Percentiles rank a stretch among this genome's conserved stretches.
These are phyloP conservation scores for Chaetoderma sp. DNA, from an alignment of 2,888 invertebrate species.

Conservation along the genomic window DNA sequence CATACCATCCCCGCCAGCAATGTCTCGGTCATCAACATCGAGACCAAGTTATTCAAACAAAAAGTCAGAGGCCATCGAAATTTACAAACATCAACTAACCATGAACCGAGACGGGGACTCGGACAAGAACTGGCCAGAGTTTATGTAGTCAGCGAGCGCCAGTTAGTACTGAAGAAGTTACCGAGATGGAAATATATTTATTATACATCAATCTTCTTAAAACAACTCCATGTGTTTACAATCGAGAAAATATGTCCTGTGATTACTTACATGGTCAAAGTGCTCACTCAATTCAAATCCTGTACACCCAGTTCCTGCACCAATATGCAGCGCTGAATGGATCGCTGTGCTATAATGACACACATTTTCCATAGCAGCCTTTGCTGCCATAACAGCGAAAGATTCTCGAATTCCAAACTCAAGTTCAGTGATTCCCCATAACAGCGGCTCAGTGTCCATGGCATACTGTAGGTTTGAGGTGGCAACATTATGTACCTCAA, in stretches of 20 bases:
- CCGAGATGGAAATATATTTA: too few species aligned
- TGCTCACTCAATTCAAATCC: constrained; percentile 48
- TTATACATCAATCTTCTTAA: too few species aligned
- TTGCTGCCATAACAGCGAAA: constrained; percentile 45
- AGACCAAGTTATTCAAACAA: too few species aligned
- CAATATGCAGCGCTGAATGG: constrained; percentile 50
- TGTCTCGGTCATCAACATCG: too few species aligned
- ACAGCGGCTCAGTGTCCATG: constrained; percentile 43
- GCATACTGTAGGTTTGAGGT: constrained; percentile 53
- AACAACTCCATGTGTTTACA: neutral
- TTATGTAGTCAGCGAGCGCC: too few species aligned
- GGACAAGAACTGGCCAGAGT: too few species aligned
- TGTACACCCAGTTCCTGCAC: constrained; percentile 53
- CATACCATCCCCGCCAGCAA: too few species aligned
- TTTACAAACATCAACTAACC: too few species aligned
- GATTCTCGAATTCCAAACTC: constrained; percentile 60
- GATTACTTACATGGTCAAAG: constrained; percentile 48
- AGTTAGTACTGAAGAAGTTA: neutral
- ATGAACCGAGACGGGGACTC: too few species aligned
- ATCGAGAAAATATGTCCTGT: neutral
- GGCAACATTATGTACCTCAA: constrained; percentile 30
- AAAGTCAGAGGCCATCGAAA: too few species aligned
- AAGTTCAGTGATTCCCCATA: constrained; percentile 53
- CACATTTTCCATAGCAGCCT: constrained; percentile 37
- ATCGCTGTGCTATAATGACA: constrained; percentile 33